Base-by-base conservation (phyloP, 2,113 vertebrate species). In the Brienomyrus longianalis region DNA sequence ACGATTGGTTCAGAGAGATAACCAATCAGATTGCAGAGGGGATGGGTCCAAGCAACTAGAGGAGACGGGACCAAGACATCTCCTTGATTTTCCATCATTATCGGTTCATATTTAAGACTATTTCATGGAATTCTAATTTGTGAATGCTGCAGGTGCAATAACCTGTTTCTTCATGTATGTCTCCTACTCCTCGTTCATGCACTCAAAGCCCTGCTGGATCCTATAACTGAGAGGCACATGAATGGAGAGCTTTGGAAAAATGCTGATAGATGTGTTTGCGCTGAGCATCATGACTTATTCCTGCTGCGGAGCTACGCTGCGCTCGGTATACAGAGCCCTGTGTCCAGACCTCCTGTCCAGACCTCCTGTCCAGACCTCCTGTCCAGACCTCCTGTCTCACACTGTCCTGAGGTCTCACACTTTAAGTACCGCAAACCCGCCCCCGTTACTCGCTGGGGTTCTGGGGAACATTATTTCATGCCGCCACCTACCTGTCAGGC, bases 271-370 rank as follows among this genome's bases (percentile, higher is more conserved):
- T n/a, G 5, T 88, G 87, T 84, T 59, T 85, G 83, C 54, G 83
- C 80, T 70, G 66, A 54, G 19, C 35, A 56, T 59, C 23, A 83
- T 35, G 86, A 70, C 86, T 31, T 51, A 23, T 83, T 54, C 39
- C 45, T 19, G 43, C 59, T 27, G 45, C 93, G 94, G 92, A 35
- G 39, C 35, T 35, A 19, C 19, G 59, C 59, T 66, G 62, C n/a
- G 4, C n/a, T 66, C n/a, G 13, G 62, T 66, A 66, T 21, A 59
- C 3, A 13, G 10, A 70, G n/a, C 10, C 10, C n/a, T 13, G 62
- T 70, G 62, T 70, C 62, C 62, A 31, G 62, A 27, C n/a, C 62
- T 31, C 27, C n/a, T 27, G n/a, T 13, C n/a, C 31, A 31, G 31
- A 31, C 31, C 31, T 31, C 31, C 31, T 31, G 31, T 31, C 31